These are phyloP conservation scores for Antechinus stuartii DNA, from an alignment of 2,113 vertebrate species.

Conservation along the genomic window DNA sequence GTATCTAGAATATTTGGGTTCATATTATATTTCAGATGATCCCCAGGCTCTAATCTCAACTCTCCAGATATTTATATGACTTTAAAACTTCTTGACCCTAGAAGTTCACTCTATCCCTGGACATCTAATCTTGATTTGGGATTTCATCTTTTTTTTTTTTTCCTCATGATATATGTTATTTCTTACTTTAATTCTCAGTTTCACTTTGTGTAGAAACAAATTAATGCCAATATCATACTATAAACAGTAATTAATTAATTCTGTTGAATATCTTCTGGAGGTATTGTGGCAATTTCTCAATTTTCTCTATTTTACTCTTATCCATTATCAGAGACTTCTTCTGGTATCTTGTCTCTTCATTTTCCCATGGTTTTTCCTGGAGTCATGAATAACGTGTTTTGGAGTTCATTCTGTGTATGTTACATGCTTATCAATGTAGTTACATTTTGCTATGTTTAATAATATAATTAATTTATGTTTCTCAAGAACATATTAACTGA, in stretches of 20 bases:
- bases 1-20: neutral
- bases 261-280: too few species aligned
- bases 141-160: neutral
- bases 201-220: too few species aligned
- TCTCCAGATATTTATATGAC: neutral
- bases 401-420: neutral
- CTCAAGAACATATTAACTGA: neutral
- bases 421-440: neutral
- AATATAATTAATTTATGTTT: slow-evolving; percentile 11
- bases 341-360: too few species aligned
- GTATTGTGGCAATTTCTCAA: too few species aligned
- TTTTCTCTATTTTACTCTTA: too few species aligned
- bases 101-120: neutral
- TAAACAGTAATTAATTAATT: too few species aligned
- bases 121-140: neutral
- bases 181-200: too few species aligned
- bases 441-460: neutral
- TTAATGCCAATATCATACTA: too few species aligned
- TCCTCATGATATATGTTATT: too few species aligned
- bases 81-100: neutral
- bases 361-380: too few species aligned
- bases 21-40: neutral
- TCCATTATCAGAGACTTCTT: too few species aligned
- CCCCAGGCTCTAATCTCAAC: neutral
- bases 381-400: neutral